Conservation (phyloP, 2,888 invertebrate species). For the Hyposoter dolosus region DNA sequence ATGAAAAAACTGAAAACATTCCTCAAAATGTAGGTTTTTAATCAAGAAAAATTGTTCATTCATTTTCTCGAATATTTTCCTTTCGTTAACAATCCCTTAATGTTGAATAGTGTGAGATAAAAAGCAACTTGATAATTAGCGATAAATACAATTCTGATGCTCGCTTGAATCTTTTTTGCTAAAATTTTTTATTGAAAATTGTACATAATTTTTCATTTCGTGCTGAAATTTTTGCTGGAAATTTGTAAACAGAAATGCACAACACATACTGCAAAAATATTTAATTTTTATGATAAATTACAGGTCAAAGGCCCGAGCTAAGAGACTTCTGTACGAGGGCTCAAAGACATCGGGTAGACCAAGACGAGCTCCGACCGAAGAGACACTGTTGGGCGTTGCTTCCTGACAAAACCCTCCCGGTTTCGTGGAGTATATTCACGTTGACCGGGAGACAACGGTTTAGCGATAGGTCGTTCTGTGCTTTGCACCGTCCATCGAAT, state of each 20-base stretch:
- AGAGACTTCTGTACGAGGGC: conserved; percentile 86
- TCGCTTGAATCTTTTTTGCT: not conserved
- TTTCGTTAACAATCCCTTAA: not conserved
- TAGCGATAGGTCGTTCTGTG: conserved; percentile 78
- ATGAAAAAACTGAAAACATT: no score
- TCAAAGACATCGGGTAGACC: conserved; percentile 84
- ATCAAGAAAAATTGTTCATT: no score
- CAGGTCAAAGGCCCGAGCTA: conserved; percentile 87
- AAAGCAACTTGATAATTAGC: not conserved
- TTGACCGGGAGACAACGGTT: conserved; percentile 96
- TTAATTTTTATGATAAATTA: not conserved
- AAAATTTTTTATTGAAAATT: not conserved
- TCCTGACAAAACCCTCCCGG: conserved; percentile 95
- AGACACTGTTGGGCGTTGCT: conserved; percentile 89
- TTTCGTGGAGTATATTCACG: conserved; percentile 96
- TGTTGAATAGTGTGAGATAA: not conserved
- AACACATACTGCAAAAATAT: not conserved
- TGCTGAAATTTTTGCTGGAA: not conserved
- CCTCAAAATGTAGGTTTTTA: no score
- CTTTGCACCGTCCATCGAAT: conserved; percentile 82
- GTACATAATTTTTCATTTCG: not conserved
- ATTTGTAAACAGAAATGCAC: not conserved
- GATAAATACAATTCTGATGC: not conserved
- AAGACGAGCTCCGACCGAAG: conserved; percentile 89
- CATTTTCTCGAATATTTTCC: no score